Evolutionary conservation across 2,113 vertebrate species (phyloP), one percentile per base, ranked within the genome.

Genomic region (Corydoras sp.): DNA sequence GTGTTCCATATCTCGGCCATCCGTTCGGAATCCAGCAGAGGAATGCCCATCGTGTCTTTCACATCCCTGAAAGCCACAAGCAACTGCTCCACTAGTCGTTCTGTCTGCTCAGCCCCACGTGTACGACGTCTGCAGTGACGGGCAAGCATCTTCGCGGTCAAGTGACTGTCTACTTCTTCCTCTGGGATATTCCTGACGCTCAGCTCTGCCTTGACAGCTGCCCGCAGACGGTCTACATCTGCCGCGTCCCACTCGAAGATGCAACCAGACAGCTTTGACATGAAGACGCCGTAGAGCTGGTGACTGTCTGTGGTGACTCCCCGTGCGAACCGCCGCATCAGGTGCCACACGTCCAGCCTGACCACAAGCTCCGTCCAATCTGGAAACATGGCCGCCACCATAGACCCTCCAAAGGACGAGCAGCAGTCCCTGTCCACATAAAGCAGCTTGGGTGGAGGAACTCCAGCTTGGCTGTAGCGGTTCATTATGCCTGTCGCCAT

Each of bases 381-480:
- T 3, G 32, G 32, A 35, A 35, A 35, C 32, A 35, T 35, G 32
- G 65, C 61, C 5, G 56, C 69, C 14, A 43, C 63, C 43, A 12
- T 15, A n/a, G 15, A 63, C 11, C 12, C 56, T 3, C 58, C 54
- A n/a, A 12, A 10, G 32, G 61, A 43, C 3, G 69, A 68, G 30
- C 75, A 76, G 60, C 73, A 77, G 69, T 81, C 73, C n/a, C 72
- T 15, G 70, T 76, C 72, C 5, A 75, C 69, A 35, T 81, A 77
- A 6, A 81, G 29, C 3, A 77, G 9, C 14, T 65, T 50, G 5
- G 77, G 79, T 5, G 72, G 64, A 9, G 69, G 9, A 11, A 53
- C 60, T 31, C 60, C 67, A 60, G 66, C 68, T 3, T 3, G 14
- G 18, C 49, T 13, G 51, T 74, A 80, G 7, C 64, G 50, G 9